These are phyloP conservation scores for Aporophyla nigra DNA, from an alignment of 2,888 invertebrate species.

Conservation along the genomic window DNA sequence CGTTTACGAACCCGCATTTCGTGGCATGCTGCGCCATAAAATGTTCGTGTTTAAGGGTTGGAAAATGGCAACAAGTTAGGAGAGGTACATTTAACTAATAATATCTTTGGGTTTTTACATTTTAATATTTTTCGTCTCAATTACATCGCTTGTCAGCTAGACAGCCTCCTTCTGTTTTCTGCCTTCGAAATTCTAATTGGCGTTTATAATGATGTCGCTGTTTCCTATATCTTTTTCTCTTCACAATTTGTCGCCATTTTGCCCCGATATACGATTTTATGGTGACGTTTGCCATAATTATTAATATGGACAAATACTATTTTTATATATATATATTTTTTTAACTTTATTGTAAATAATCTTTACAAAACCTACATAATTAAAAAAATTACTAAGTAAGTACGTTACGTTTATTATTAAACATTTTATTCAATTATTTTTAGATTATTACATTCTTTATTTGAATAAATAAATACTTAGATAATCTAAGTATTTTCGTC, in stretches of 20 bases:
- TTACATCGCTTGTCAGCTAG: too few relatives aligned
- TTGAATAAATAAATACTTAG: not conserved
- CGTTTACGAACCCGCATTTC: too few relatives aligned
- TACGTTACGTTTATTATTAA: not conserved
- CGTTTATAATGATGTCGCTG: too few relatives aligned
- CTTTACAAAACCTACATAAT: not conserved
- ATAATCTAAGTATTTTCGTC: not conserved
- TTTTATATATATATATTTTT: not conserved
- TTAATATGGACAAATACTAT: constrained; percentile 2
- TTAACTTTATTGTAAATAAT: not conserved
- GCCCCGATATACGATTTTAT: not conserved
- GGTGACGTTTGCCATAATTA: not conserved
- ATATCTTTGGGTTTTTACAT: too few relatives aligned
- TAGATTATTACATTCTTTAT: not conserved
- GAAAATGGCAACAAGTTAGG: too few relatives aligned
- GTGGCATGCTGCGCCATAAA: too few relatives aligned
- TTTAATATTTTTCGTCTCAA: too few relatives aligned
- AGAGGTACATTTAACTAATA: too few relatives aligned
- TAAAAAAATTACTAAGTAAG: not conserved
- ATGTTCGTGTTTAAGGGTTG: too few relatives aligned
- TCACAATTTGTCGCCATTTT: not conserved
- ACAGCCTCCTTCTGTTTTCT: too few relatives aligned
- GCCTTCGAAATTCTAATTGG: too few relatives aligned
- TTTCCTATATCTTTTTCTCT: too few relatives aligned
- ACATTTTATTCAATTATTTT: not conserved